phyloP scores from a whole-genome alignment of 1,140 invertebrate genomes.

The Drosophila kohkoa region DNA sequence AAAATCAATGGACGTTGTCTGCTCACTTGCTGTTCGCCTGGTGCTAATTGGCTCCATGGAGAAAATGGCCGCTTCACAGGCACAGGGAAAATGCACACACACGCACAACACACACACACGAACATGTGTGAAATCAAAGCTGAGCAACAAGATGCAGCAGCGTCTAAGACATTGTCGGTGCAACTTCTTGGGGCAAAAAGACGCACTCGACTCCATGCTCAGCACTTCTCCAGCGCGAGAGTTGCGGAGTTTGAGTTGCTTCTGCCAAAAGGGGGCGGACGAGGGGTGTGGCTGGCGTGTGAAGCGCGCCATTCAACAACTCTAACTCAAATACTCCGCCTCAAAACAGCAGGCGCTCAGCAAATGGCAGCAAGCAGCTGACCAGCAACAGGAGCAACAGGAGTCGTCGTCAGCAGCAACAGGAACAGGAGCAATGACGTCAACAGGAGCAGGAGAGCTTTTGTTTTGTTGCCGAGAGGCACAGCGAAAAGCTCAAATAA shows the following conservation, averaged over 20 bases:
- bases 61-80: conserved; percentile 78
- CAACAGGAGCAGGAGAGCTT: conserved; percentile 43
- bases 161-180: conserved; percentile 44
- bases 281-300: conserved; percentile 10
- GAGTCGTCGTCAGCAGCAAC: conserved; percentile 48
- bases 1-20: neutral
- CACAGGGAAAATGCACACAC: neutral
- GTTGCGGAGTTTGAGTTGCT: neutral
- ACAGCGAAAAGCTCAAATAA: conserved; percentile 10
- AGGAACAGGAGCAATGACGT: conserved; percentile 74
- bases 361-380: conserved; percentile 25
- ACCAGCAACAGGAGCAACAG: conserved; percentile 76
- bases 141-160: conserved; percentile 1
- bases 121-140: neutral
- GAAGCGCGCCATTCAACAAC: conserved; percentile 76
- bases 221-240: conserved; percentile 22
- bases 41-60: conserved; percentile 82
- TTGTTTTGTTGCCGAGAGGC: neutral
- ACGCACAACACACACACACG: neutral
- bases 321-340: conserved; percentile 85
- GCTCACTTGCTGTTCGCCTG: conserved; percentile 71
- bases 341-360: conserved; percentile 80
- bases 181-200: conserved; percentile 42
- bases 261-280: neutral
- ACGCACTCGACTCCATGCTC: conserved; percentile 14